Conservation (phyloP, 2,888 invertebrate genomes). For the Tortrix viridana region DNA sequence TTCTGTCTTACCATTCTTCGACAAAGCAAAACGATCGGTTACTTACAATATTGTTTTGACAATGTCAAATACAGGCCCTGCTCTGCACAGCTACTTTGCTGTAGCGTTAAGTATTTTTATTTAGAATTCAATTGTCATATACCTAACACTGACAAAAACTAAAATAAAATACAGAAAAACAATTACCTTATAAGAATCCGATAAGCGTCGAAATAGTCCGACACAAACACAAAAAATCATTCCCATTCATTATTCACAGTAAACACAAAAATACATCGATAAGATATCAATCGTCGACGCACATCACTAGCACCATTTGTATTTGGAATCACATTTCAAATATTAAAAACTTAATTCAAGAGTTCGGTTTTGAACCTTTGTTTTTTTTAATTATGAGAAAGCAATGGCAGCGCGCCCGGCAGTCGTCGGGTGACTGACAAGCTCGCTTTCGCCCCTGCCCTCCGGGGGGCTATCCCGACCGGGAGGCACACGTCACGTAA, state of each 20-base stretch:
- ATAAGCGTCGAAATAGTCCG: constrained; percentile 45
- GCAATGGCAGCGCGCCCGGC: constrained; percentile 21
- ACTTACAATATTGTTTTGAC: too few species aligned
- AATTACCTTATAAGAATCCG: constrained; percentile 70
- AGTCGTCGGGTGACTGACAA: constrained; percentile 35
- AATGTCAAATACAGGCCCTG: too few species aligned
- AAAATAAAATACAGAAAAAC: constrained; percentile 4
- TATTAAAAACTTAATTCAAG: constrained; percentile 8
- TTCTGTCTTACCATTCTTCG: too few species aligned
- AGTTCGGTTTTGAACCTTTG: not conserved
- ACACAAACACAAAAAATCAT: constrained; percentile 46
- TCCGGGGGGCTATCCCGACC: constrained; percentile 7
- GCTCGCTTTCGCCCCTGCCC: constrained; percentile 17
- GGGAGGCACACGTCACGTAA: constrained; percentile 1
- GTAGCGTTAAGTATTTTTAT: too few species aligned
- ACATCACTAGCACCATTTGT: constrained; percentile 34
- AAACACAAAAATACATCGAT: constrained; percentile 42
- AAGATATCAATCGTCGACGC: constrained; percentile 40
- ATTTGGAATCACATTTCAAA: constrained; percentile 29
- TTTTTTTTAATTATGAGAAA: constrained; percentile 10
- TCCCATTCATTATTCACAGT: constrained; percentile 50
- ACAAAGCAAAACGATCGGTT: too few species aligned
- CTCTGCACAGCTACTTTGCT: too few species aligned
- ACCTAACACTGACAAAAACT: too few species aligned
- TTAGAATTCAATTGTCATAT: too few species aligned